These are phyloP conservation scores for Chiloscyllium punctatum DNA, from an alignment of 2,797 vertebrate species.

Conservation along the genomic window DNA sequence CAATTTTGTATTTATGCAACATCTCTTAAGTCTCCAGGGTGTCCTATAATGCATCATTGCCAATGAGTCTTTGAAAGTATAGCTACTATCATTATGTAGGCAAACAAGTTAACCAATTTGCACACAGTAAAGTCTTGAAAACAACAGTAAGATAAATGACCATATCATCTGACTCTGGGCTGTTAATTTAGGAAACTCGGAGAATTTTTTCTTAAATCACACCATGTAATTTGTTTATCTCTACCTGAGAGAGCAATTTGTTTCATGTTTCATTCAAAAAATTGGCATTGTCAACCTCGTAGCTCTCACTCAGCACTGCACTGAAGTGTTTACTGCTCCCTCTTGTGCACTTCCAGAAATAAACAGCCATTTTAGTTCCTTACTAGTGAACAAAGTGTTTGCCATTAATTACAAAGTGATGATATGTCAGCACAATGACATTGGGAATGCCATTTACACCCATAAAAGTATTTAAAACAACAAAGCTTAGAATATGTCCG, in stretches of 20 bases:
- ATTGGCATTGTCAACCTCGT: too few species aligned
- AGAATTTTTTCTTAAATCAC: not conserved
- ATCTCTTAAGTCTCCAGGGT: not conserved
- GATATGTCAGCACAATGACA: not conserved
- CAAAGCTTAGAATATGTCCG: not conserved
- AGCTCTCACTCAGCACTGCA: not conserved
- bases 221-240: not conserved
- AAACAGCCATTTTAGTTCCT: not conserved
- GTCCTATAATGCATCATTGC: not conserved
- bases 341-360: not conserved
- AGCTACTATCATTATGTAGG: not conserved
- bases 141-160: not conserved
- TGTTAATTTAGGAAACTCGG: not conserved
- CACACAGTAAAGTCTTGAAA: not conserved
- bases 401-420: not conserved
- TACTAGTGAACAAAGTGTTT: not conserved
- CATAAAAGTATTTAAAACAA: not conserved
- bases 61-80: not conserved
- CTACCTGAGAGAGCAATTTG: not conserved
- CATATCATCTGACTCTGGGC: not conserved
- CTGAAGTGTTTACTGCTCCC: not conserved
- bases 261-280: not conserved
- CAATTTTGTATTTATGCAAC: not conserved
- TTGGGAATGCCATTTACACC: not conserved
- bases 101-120: not conserved